phyloP scores from a whole-genome alignment of 2,113 vertebrate genomes.

The Catharus fuscescens region DNA sequence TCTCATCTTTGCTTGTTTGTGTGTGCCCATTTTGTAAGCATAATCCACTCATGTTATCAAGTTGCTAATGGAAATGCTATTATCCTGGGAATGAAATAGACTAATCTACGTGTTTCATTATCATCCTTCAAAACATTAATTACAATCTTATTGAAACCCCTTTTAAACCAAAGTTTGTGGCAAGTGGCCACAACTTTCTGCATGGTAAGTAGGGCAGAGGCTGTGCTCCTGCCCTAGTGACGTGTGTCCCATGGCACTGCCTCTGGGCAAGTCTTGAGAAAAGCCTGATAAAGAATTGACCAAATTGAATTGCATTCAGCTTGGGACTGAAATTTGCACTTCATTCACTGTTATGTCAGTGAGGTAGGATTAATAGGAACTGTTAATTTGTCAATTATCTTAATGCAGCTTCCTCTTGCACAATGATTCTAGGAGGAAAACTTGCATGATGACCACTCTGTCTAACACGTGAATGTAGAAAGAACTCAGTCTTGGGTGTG shows the following conservation, averaged over 20 bases:
- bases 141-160: accelerated
- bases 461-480: accelerated
- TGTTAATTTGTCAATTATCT: not conserved
- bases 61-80: not conserved
- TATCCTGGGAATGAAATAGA: not conserved
- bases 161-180: not conserved
- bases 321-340: not conserved
- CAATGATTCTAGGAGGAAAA: not conserved
- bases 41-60: not conserved
- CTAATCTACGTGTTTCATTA: not conserved
- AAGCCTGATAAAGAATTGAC: not conserved
- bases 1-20: not conserved
- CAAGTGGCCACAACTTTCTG: not conserved
- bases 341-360: not conserved
- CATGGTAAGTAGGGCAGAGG: not conserved
- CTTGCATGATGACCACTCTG: not conserved
- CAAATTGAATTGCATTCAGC: not conserved
- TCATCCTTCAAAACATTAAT: not conserved
- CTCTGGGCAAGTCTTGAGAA: not conserved
- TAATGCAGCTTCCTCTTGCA: not conserved
- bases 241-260: accelerated
- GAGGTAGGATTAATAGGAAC: not conserved
- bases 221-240: not conserved
- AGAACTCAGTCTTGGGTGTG: not conserved
- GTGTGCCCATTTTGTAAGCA: not conserved